Evolutionary conservation across 2,888 invertebrate species (phyloP).

Genomic region (Perizoma flavofasciatum): DNA sequence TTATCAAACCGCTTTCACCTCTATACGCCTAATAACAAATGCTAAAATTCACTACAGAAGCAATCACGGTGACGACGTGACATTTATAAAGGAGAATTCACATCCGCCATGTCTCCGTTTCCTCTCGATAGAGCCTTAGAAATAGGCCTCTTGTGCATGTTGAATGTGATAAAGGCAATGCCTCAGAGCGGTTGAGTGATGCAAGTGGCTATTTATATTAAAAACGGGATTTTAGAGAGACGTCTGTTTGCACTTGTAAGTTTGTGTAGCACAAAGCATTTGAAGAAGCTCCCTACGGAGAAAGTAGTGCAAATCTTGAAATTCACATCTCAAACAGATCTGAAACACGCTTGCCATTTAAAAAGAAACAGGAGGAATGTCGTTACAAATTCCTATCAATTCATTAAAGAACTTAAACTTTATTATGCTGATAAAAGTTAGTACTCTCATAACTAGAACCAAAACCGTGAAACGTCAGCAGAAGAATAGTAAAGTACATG

Average conservation of each 20-base stretch:
- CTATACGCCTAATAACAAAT: constrained; percentile 7
- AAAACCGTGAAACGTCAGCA: too few species aligned
- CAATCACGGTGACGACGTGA: constrained; percentile 14
- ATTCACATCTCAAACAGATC: too few species aligned
- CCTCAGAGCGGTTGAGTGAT: constrained; percentile 22
- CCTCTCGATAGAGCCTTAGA: constrained; percentile 41
- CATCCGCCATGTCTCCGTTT: constrained; percentile 55
- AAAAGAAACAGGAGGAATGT: too few species aligned
- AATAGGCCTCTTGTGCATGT: constrained; percentile 15
- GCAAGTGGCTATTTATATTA: constrained; percentile 23
- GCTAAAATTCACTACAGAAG: constrained; percentile 17
- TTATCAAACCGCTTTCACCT: constrained; percentile 12
- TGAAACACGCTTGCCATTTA: too few species aligned
- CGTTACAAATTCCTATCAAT: too few species aligned
- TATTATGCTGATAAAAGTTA: too few species aligned
- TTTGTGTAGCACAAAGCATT: background rate
- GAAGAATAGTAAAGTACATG: too few species aligned
- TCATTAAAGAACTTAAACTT: too few species aligned
- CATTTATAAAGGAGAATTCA: constrained; percentile 32
- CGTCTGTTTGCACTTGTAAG: too few species aligned
- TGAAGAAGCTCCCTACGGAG: too few species aligned
- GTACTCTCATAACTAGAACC: too few species aligned
- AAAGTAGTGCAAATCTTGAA: too few species aligned
- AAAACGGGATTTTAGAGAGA: constrained; percentile 1
- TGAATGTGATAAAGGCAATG: constrained; percentile 20